These are phyloP conservation scores for Distichodus sexfasciatus DNA, from an alignment of 2,797 vertebrate genomes.

Conservation along the genomic window DNA sequence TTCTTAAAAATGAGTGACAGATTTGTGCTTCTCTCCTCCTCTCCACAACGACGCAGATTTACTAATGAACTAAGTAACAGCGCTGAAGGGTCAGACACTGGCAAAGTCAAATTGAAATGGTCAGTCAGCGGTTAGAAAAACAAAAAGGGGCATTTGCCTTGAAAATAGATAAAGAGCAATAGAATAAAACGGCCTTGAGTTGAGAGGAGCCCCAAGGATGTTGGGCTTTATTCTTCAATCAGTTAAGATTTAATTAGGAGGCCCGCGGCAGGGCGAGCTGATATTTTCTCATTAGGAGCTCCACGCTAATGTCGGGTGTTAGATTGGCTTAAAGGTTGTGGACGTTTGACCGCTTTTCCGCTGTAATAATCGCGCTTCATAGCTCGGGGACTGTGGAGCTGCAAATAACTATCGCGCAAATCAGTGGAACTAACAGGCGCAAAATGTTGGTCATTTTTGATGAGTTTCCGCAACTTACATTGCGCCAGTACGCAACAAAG, in stretches of 20 bases:
- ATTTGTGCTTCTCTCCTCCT: conserved; percentile 64
- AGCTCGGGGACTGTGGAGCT: conserved; percentile 69
- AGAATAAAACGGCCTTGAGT: conserved; percentile 78
- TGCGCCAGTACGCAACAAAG: conserved; percentile 56
- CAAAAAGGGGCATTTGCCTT: conserved; percentile 48
- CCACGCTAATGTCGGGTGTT: conserved; percentile 80
- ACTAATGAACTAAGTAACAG: conserved; percentile 87
- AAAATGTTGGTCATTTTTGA: conserved; percentile 77
- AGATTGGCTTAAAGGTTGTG: conserved; percentile 82
- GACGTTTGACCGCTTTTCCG: too few relatives aligned
- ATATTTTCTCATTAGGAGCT: conserved; percentile 89
- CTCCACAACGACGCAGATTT: conserved; percentile 87
- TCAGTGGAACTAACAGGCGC: conserved; percentile 77
- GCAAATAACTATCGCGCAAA: conserved; percentile 80
- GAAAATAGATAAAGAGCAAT: conserved; percentile 74
- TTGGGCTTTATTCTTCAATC: conserved; percentile 87
- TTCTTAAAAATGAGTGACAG: conserved; percentile 90
- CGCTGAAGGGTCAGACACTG: conserved; percentile 81
- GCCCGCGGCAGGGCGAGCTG: conserved; percentile 79
- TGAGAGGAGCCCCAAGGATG: conserved; percentile 82
- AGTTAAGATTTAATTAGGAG: conserved; percentile 92
- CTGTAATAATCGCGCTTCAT: too few relatives aligned
- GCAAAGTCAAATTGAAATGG: conserved; percentile 48
- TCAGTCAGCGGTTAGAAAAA: conserved; percentile 50
- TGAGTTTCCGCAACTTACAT: conserved; percentile 68